Conservation (phyloP, 2,113 vertebrate species). For the Cyprinus carpio region DNA sequence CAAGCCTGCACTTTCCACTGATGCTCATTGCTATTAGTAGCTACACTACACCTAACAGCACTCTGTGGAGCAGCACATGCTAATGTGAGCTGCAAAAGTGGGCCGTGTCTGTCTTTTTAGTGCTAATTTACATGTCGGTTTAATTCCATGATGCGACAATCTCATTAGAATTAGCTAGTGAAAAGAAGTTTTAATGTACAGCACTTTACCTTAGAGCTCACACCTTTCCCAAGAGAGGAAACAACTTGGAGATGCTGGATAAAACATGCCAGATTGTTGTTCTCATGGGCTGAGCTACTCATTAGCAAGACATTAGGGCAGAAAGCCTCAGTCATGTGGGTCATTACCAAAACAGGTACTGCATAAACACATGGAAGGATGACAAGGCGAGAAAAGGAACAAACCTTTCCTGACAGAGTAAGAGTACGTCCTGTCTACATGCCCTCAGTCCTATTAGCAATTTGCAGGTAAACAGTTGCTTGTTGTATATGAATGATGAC, state of each 20-base stretch:
- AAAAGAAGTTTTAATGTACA: slow-evolving; percentile 10
- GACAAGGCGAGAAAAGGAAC: neutral
- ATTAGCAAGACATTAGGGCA: slow-evolving; percentile 72
- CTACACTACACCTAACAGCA: slow-evolving; percentile 10
- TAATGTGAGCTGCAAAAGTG: slow-evolving; percentile 25
- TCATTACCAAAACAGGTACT: slow-evolving; percentile 59
- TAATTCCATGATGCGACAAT: slow-evolving; percentile 22
- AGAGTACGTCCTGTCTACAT: neutral
- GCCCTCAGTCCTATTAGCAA: neutral
- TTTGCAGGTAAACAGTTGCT: neutral
- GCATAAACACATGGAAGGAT: neutral
- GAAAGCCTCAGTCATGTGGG: slow-evolving; percentile 68
- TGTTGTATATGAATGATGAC: neutral
- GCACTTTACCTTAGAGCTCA: neutral
- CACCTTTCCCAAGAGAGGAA: slow-evolving; percentile 58
- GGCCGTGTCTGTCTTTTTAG: neutral
- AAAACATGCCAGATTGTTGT: slow-evolving; percentile 66
- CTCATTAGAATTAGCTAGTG: slow-evolving; percentile 14
- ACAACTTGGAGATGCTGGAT: slow-evolving; percentile 41
- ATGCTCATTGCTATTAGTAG: slow-evolving; percentile 9
- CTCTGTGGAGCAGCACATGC: slow-evolving; percentile 6
- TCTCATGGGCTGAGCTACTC: slow-evolving; percentile 70
- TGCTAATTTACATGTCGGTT: neutral
- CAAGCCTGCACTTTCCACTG: slow-evolving; percentile 23
- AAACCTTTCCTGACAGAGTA: neutral